Conservation (phyloP, 2,888 invertebrate genomes). For the Agrenia bidenticulata region DNA sequence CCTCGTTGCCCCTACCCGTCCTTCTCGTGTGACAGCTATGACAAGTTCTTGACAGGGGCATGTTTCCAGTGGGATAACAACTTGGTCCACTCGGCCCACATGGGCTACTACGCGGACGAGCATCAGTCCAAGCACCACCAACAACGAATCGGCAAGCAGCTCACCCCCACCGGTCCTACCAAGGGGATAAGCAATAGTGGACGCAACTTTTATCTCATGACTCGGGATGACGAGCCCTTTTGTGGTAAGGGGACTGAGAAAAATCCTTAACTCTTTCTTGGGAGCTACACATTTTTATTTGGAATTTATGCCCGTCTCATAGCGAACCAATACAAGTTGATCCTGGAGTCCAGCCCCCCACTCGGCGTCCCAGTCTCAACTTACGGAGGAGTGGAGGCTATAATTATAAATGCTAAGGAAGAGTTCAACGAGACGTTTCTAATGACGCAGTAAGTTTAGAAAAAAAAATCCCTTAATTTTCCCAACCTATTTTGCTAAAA, state of each 20-base stretch:
- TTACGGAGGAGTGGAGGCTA: slow-evolving; percentile 72
- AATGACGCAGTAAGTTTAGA: slow-evolving; percentile 78
- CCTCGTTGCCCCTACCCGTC: slow-evolving; percentile 89
- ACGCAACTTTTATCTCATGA: slow-evolving; percentile 71
- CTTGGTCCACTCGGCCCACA: slow-evolving; percentile 70
- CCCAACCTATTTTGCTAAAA: neutral
- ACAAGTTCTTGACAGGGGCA: slow-evolving; percentile 75
- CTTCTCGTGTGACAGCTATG: slow-evolving; percentile 81
- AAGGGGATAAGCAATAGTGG: slow-evolving; percentile 17
- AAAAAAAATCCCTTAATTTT: neutral
- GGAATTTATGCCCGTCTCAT: slow-evolving; percentile 25
- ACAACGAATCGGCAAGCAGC: slow-evolving; percentile 2
- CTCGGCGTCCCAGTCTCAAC: slow-evolving; percentile 63
- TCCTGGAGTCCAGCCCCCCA: slow-evolving; percentile 72
- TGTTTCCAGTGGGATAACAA: slow-evolving; percentile 70
- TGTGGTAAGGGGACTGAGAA: slow-evolving; percentile 65
- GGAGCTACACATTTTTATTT: slow-evolving; percentile 5
- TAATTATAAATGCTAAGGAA: slow-evolving; percentile 64
- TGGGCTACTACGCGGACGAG: slow-evolving; percentile 87
- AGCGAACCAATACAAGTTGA: slow-evolving; percentile 86
- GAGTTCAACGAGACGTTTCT: slow-evolving; percentile 83
- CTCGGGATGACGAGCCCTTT: slow-evolving; percentile 87
- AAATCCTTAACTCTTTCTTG: slow-evolving; percentile 5
- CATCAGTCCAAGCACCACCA: slow-evolving; percentile 54
- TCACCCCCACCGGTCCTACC: neutral